These are phyloP conservation scores for Chalcosyrphus nemorum DNA, from an alignment of 2,888 invertebrate species.

Conservation along the genomic window DNA sequence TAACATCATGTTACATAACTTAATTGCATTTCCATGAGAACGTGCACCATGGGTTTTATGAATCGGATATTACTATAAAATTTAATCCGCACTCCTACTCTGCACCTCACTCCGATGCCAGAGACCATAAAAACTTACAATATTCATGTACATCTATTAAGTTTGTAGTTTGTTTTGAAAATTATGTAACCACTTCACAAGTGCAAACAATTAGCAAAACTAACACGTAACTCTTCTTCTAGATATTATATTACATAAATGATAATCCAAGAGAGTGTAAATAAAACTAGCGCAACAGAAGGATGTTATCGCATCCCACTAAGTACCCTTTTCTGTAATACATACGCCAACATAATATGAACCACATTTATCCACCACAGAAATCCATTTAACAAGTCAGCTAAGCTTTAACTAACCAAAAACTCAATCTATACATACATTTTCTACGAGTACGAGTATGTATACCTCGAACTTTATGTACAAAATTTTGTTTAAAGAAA, in stretches of 20 bases:
- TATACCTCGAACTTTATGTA: neutral
- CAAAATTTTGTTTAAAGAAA: neutral
- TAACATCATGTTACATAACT: too few species aligned
- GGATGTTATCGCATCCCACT: neutral
- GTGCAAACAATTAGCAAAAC: slow-evolving; percentile 9
- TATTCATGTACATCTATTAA: neutral
- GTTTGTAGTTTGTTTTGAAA: neutral
- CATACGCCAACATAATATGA: slow-evolving; percentile 22
- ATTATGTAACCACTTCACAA: neutral
- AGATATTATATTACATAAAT: slow-evolving; percentile 9
- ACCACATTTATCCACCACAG: slow-evolving; percentile 36
- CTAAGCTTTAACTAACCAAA: slow-evolving; percentile 41
- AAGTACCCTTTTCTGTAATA: slow-evolving; percentile 8
- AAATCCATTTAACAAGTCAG: slow-evolving; percentile 39
- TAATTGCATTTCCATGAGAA: too few species aligned
- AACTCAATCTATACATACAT: slow-evolving; percentile 20
- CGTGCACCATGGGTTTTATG: too few species aligned
- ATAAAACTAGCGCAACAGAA: slow-evolving; percentile 26
- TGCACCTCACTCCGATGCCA: neutral
- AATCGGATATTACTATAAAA: too few species aligned
- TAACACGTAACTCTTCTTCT: slow-evolving; percentile 14
- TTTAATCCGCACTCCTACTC: too few species aligned
- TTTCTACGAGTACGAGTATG: neutral
- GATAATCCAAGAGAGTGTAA: slow-evolving; percentile 29
- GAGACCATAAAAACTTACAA: too few species aligned